Evolutionary conservation across 2,888 invertebrate genomes (phyloP), one percentile per base, ranked within the genome.

Genomic region (Drosophila paucipuncta): DNA sequence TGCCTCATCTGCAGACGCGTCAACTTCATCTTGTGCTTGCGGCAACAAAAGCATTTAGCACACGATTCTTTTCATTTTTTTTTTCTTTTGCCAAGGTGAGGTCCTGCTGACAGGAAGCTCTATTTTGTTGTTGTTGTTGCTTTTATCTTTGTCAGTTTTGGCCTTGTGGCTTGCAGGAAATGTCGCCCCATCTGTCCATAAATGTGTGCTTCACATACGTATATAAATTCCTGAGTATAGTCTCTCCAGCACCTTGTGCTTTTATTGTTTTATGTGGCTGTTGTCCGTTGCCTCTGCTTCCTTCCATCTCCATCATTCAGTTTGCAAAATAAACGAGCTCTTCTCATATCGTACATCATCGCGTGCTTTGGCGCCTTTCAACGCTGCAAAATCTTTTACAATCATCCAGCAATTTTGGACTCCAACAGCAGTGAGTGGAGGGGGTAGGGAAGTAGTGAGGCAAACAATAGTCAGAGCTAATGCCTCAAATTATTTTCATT

Each of bases 401-500:
- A 87, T 87, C 80, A 88, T 71, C 76, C 28, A 76, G 78, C 74
- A 76, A 86, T 86, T 83, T 80, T 83, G 72, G 71, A 66, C 69
- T 62, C 73, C 54, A 78, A n/a, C 9, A 16, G 22, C 18, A 22
- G 22, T 10, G 33, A 18, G 25, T 25, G 31, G 33, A 31, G 49
- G 16, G 25, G 11, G 1, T 0, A 1, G 2, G 16, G 9, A 18
- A 1, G 18, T n/a, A 13, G 16, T 41, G 58, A 25, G 9, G 47
- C 1, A 25, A 25, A 47, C 28, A 47, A 28, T 35, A 74, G 73
- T 57, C 86, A 74, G 43, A 69, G 59, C 84, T 85, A 87, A 89
- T 89, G 87, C 80, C 76, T 77, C 82, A 87, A 89, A 89, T 89
- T 89, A 89, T 91, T 89, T 84, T 89, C 82, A 83, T 90, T 86